Base-by-base conservation (phyloP, 2,888 invertebrate genomes). In the Lasioglossum pauxillum region DNA sequence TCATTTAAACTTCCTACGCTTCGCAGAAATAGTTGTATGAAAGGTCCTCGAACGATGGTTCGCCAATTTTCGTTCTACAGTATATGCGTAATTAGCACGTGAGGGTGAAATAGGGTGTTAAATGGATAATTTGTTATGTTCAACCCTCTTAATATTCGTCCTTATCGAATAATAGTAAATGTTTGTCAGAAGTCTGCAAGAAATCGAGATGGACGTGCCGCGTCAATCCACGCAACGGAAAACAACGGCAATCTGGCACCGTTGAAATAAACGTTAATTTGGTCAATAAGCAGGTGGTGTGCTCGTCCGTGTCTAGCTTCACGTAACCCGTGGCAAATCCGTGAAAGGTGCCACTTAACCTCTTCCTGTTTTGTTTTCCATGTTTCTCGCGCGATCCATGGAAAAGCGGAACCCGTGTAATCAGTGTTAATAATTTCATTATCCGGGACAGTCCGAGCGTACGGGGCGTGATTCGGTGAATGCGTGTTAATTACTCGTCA, bases 251-350 rank as follows among this genome's bases (percentile, higher is more conserved):
- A 49, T 10, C 12, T 23, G 16, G 53, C 35, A 38, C 19, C 53
- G 75, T 78, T 84, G 49, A 78, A 78, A 72, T 64, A 85, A 88
- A 84, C 75, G 69, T 78, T 84, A 88, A 85, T 90, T 90, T 86
- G 75, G 53, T 49, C 71, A 82, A 83, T 80, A 83, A 78, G 35
- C 73, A 77, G 72, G 49, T 53, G 69, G 38, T 44, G 35, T 12
- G 57, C 71, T 41, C 49, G 53, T 64, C 16, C 41, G 44, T n/a
- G 12, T 49, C 49, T 41, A 27, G n/a, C 49, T 44, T 64, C 67
- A 41, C 81, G 69, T 86, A 84, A 84, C 53, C 7, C 23, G 49
- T 75, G 67, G 73, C 44, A 44, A 19, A 69, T 23, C 14, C 77
- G 71, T 46, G 81, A 86, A 73, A 87, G 78, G 83, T 82, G 27